Conservation (phyloP, 2,113 vertebrate genomes). For the Lepidothrix coronata region DNA sequence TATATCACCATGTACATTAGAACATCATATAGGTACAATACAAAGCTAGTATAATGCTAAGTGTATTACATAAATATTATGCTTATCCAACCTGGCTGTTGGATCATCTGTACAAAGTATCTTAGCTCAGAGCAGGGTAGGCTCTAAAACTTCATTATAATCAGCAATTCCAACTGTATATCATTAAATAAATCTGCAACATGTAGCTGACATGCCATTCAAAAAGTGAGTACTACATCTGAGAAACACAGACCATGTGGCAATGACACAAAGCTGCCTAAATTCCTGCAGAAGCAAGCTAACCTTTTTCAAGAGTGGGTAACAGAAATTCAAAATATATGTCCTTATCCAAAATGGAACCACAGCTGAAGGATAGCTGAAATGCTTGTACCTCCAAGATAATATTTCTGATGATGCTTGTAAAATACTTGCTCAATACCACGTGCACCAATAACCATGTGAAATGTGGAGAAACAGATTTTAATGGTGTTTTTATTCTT, state of each 20-base stretch:
- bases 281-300: background rate
- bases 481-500: background rate
- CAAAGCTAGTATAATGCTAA: constrained; percentile 8
- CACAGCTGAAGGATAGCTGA: background rate
- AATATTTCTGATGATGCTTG: background rate
- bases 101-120: constrained; percentile 27
- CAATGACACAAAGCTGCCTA: background rate
- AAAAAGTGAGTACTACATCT: background rate
- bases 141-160: background rate
- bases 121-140: background rate
- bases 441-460: background rate
- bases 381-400: background rate
- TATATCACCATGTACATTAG: background rate
- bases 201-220: background rate
- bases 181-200: background rate
- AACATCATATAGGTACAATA: background rate
- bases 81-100: background rate
- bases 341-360: background rate
- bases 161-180: background rate
- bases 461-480: background rate
- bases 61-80: background rate
- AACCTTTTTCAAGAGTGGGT: background rate
- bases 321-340: background rate
- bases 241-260: background rate
- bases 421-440: background rate